Base-by-base conservation (phyloP, 2,797 vertebrate species). In the Pseudocheirus occidentalis region DNA sequence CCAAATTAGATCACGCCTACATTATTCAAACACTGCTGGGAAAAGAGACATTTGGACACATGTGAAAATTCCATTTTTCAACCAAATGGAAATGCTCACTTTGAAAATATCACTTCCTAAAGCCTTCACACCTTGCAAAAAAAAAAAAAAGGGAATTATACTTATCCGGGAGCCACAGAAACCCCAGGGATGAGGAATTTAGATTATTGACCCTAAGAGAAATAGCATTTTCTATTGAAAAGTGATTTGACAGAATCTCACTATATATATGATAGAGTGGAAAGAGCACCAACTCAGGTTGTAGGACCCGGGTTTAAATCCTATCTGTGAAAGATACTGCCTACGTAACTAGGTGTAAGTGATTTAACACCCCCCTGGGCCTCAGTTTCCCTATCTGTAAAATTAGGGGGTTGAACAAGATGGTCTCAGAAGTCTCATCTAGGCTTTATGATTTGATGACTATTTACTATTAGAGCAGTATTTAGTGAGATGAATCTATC, bases 81-180 rank as follows among this genome's bases (percentile, higher is more conserved):
- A 94, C 50, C 54, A 92, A 81, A 0, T 40, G 18, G 21, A 95
- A 92, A 52, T 0, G 24, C 21, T 95, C 50, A 11, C 24, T 92
- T 90, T 46, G 58, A 93, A 94, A 57, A 29, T 29, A 18, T 13
- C 40, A 53, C 58, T 87, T 94, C 87, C 2, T 52, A 55, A 93
- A 93, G 91, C 46, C 55, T 40, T 92, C 89, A 57, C 59, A 55
- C 90, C 91, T 28, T 87, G 55, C 10, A 92, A 54, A 91, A 81
- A 73, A 73, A 46, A 81, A 90, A 81, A 50, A 87, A 90, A 54
- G 93, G 62, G 40, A 46, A 91, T 34, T 93, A 90, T 28, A 50
- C 46, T 53, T 54, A 94, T 52, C 34, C 40, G 94, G 56, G 31
- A 93, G 90, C 89, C n/a, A 5, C 0, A 34, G n/a, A 16, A 91